phyloP scores from a whole-genome alignment of 1,140 invertebrate genomes.

The Pachypeltis micranthus region DNA sequence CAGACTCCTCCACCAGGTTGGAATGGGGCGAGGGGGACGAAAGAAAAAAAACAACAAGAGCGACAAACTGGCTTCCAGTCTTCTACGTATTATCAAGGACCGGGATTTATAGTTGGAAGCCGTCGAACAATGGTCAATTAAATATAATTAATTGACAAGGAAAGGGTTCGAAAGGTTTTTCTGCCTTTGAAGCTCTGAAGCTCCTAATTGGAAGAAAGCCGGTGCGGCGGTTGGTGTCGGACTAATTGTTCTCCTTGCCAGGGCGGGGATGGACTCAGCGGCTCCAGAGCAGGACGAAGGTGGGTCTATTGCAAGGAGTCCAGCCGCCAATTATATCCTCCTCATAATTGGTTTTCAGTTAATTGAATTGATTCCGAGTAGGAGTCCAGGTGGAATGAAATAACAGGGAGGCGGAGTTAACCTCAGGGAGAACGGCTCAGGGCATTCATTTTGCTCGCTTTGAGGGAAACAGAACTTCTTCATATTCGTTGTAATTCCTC shows the following conservation, averaged over 20 bases:
- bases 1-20: too few relatives aligned
- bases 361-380: slow-evolving; percentile 1
- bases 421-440: too few relatives aligned
- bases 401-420: too few relatives aligned
- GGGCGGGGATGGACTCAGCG: too few relatives aligned
- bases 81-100: too few relatives aligned
- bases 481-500: too few relatives aligned
- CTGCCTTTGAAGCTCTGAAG: neutral
- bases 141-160: slow-evolving; percentile 6
- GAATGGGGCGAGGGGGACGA: too few relatives aligned
- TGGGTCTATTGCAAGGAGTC: neutral
- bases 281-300: too few relatives aligned
- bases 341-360: slow-evolving; percentile 4
- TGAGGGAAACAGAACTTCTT: too few relatives aligned
- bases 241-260: neutral
- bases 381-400: neutral
- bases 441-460: too few relatives aligned
- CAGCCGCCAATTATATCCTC: neutral
- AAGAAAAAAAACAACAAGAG: too few relatives aligned
- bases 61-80: too few relatives aligned
- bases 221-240: slow-evolving; percentile 1
- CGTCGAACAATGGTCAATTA: slow-evolving; percentile 1
- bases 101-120: neutral
- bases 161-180: neutral
- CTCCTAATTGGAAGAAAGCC: slow-evolving; percentile 2